phyloP scores from a whole-genome alignment of 2,797 vertebrate genomes.

The Phoebastria nigripes region DNA sequence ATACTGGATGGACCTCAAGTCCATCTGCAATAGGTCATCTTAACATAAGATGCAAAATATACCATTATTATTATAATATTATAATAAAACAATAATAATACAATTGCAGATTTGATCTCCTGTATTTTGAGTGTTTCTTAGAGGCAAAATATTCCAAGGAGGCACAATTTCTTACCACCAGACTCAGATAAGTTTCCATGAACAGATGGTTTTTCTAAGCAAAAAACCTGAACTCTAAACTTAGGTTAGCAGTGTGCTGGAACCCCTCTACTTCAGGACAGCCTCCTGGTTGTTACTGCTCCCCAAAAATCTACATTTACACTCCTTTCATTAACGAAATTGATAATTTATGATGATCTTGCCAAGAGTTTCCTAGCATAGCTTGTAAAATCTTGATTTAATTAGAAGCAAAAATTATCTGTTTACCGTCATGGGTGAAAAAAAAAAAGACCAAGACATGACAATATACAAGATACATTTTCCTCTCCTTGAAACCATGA shows the following conservation, averaged over 20 bases:
- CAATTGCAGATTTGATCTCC: not conserved
- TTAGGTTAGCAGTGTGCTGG: not conserved
- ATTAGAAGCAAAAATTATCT: not conserved
- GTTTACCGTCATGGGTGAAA: not conserved
- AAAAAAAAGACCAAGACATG: not conserved
- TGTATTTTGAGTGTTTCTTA: not conserved
- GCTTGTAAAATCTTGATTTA: not conserved
- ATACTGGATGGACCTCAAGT: not conserved
- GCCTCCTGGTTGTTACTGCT: not conserved
- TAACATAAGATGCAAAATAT: not conserved
- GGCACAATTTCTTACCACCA: not conserved
- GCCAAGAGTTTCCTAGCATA: not conserved
- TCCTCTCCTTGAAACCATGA: not conserved
- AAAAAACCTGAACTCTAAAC: not conserved
- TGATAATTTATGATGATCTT: not conserved
- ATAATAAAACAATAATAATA: not conserved
- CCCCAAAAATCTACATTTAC: not conserved
- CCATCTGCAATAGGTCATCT: not conserved
- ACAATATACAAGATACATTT: not conserved
- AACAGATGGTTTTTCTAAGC: not conserved
- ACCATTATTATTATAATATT: no score
- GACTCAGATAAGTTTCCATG: not conserved
- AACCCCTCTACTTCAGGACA: not conserved
- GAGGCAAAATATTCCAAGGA: not conserved
- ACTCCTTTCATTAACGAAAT: not conserved